These are phyloP conservation scores for Microtus oregoni DNA, from an alignment of 2,113 vertebrate species.

Conservation along the genomic window DNA sequence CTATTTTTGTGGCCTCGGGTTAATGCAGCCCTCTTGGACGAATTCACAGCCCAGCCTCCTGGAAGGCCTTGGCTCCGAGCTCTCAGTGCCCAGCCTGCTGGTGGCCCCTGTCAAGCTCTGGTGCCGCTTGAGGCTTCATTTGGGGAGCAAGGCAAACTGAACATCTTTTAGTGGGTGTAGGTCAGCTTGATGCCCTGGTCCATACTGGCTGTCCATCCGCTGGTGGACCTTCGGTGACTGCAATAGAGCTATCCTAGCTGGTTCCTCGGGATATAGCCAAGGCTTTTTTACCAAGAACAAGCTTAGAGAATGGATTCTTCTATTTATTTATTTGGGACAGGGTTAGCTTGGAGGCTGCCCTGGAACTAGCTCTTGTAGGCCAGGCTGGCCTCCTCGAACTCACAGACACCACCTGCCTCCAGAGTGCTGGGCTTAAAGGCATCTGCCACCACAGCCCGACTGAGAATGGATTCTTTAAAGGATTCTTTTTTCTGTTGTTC, in stretches of 20 bases:
- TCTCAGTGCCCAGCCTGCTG: too few relatives aligned
- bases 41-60: too few relatives aligned
- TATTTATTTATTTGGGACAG: too few relatives aligned
- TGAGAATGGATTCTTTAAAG: slow-evolving; percentile 32
- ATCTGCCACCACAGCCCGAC: rapidly evolving
- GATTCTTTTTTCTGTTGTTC: neutral
- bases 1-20: too few relatives aligned
- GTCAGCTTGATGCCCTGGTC: neutral
- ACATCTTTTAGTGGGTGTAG: neutral
- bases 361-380: too few relatives aligned
- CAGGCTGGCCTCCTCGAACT: too few relatives aligned
- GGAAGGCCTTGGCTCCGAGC: too few relatives aligned
- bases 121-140: neutral
- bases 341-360: too few relatives aligned
- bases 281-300: slow-evolving; percentile 45
- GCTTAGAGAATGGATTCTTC: neutral
- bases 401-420: too few relatives aligned
- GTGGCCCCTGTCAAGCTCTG: too few relatives aligned
- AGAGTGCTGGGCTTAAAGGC: too few relatives aligned
- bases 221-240: neutral
- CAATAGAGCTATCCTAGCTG: neutral
- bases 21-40: too few relatives aligned
- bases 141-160: neutral
- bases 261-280: neutral
- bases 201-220: neutral